Percentiles rank a stretch among this genome's conserved stretches.
Conservation (phyloP, 2,113 vertebrate species). For the Heterotis niloticus region DNA sequence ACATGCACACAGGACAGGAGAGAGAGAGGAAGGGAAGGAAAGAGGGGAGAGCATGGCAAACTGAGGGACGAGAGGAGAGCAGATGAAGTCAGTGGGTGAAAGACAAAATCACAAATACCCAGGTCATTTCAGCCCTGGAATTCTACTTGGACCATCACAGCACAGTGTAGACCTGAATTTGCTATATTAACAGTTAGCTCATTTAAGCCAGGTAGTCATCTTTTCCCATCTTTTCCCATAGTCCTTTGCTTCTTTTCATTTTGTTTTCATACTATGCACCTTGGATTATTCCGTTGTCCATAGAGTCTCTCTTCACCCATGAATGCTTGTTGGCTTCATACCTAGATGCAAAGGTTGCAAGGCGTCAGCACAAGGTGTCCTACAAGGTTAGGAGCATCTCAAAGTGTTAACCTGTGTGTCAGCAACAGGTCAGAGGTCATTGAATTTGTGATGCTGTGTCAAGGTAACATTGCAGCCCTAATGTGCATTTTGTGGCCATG, state of each 20-base stretch:
- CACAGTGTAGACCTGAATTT: neutral
- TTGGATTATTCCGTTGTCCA: neutral
- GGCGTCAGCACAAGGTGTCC: neutral
- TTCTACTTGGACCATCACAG: neutral
- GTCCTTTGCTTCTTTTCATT: neutral
- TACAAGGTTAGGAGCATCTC: neutral
- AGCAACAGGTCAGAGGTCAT: neutral
- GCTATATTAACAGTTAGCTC: neutral
- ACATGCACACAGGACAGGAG: constrained; percentile 41
- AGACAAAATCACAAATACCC: neutral
- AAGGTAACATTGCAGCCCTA: too few relatives aligned
- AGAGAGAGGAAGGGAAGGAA: constrained; percentile 23
- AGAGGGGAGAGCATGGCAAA: constrained; percentile 27
- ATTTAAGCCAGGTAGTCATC: neutral
- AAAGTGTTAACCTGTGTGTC: neutral
- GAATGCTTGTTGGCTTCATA: neutral
- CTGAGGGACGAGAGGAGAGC: constrained; percentile 20
- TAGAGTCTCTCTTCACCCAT: neutral
- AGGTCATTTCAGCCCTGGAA: neutral
- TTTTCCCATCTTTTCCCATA: neutral
- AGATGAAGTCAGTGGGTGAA: constrained; percentile 8
- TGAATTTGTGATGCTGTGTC: neutral
- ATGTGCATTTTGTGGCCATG: too few relatives aligned
- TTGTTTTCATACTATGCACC: neutral
- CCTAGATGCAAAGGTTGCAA: neutral